A percentile compares a stretch with the other conserved stretches of the same genome.
These are phyloP conservation scores for Eupithecia tripunctaria DNA, from an alignment of 2,888 invertebrate species.

Conservation along the genomic window DNA sequence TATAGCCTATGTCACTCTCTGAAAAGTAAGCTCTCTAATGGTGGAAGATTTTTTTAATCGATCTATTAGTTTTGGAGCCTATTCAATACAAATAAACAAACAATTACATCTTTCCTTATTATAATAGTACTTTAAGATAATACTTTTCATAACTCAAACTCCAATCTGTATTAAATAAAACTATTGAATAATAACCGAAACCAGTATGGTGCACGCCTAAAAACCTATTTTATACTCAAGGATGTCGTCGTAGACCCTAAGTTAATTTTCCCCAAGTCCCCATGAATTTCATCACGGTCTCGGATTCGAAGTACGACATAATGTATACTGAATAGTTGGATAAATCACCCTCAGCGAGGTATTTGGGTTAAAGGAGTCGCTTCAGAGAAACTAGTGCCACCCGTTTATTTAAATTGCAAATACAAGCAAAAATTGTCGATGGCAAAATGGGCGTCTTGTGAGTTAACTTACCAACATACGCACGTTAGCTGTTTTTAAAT, in stretches of 20 bases:
- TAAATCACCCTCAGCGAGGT: constrained; percentile 58
- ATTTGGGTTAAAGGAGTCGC: neutral
- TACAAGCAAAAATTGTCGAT: neutral
- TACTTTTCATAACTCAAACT: neutral
- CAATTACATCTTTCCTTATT: no score
- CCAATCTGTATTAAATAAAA: neutral
- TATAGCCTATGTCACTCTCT: no score
- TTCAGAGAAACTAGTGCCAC: neutral
- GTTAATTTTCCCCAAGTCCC: constrained; percentile 29
- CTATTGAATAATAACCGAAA: neutral
- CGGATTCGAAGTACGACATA: constrained; percentile 61
- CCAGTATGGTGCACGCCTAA: neutral
- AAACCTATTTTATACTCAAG: neutral
- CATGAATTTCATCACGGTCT: constrained; percentile 54
- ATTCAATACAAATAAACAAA: no score
- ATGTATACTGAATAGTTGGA: constrained; percentile 63
- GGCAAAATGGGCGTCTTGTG: neutral
- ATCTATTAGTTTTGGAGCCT: no score
- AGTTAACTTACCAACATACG: neutral
- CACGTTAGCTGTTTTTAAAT: no score
- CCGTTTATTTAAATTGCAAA: neutral
- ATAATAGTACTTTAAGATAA: no score
- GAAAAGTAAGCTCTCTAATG: no score
- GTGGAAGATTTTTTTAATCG: no score
- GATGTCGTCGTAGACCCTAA: neutral